Base-by-base conservation (phyloP, 2,888 invertebrate genomes). In the Napeogenes sylphis region DNA sequence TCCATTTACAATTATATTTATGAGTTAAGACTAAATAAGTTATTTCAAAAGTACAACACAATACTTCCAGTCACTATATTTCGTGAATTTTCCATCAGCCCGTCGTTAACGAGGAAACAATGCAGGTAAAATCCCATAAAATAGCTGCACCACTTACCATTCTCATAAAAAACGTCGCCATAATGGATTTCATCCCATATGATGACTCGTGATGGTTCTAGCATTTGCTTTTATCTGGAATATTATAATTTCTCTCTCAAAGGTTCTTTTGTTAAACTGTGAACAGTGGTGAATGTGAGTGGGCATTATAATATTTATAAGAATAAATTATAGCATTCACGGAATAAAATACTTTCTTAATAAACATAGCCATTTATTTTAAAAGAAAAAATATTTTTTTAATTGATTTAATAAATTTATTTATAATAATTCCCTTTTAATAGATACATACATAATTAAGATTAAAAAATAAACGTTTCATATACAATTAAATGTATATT, bases 101-200 rank as follows among this genome's bases (percentile, higher is more conserved):
- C 64, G 54, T 62, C 66, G 56, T 68, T 61, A 62, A 64, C 60
- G 56, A 62, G 60, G 66, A 79, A 75, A 70, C 73, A 75, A 73
- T 67, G 75, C 76, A 78, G 73, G 77, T 74, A 72, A 70, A 68
- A 57, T 61, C 62, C 66, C 68, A 64, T 67, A 63, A 71, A 73
- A 71, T 73, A 68, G 69, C 66, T 66, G 60, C 66, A 56, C 68
- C 67, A 69, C 68, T 73, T 69, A 70, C 65, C 45, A 55, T 55
- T 30, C 59, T 61, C 65, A 58, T 68, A 65, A 68, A 62, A 67
- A 67, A 64, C 62, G 55, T 55, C 51, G 55, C 46, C 55, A 54
- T 66, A 64, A 66, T 64, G 53, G 62, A 42, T 62, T 62, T 62
- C n/a, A 55, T 62, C 63, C 55, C 57, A 30, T 51, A 51, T 51